Evolutionary conservation across 2,797 vertebrate genomes (phyloP).

Genomic region (Natrix natrix): DNA sequence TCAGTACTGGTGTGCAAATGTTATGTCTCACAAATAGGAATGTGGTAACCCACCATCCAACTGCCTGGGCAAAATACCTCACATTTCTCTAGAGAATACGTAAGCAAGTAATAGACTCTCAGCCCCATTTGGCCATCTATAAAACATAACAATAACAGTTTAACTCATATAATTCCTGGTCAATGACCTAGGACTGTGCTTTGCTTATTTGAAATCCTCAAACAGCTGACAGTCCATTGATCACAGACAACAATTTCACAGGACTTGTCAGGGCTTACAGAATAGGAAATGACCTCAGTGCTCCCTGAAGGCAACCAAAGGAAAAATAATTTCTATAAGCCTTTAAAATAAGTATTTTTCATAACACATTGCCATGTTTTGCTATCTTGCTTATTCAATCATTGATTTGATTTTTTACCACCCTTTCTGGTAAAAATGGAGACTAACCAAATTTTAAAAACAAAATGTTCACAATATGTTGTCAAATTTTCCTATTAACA

Average conservation of each 20-base stretch:
- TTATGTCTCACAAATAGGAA: not conserved
- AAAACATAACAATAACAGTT: not conserved
- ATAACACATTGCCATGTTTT: constrained; percentile 32
- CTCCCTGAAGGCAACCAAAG: not conserved
- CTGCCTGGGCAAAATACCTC: not conserved
- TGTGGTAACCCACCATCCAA: not conserved
- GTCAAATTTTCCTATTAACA: constrained; percentile 17
- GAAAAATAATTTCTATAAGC: constrained; percentile 30
- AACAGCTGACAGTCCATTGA: not conserved
- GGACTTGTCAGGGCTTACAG: not conserved
- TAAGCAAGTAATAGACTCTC: not conserved
- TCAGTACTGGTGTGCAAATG: not conserved
- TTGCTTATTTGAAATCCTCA: not conserved
- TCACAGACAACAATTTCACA: not conserved
- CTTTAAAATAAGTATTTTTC: constrained; percentile 30
- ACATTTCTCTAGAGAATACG: not conserved
- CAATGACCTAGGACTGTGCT: not conserved
- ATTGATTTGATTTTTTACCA: not conserved
- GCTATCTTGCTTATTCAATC: constrained; percentile 1
- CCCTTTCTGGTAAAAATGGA: not conserved
- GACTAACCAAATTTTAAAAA: not conserved
- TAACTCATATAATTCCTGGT: not conserved
- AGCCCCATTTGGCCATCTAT: not conserved
- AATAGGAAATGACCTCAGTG: not conserved
- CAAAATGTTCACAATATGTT: constrained; percentile 14